phyloP scores from a whole-genome alignment of 2,113 vertebrate genomes.

The Hyla sarda region DNA sequence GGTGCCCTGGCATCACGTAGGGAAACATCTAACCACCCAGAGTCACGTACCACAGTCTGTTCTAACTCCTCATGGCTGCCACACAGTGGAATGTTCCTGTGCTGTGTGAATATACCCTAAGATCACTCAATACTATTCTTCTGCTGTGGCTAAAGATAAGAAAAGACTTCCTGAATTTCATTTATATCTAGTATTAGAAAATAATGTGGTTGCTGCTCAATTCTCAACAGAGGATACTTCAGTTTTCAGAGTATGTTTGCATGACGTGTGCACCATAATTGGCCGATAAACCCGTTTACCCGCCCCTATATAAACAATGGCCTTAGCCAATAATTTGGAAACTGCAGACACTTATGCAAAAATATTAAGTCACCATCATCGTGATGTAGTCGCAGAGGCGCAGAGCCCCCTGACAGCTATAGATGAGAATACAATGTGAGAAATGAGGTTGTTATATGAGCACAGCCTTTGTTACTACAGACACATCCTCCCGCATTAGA shows the following conservation, averaged over 20 bases:
- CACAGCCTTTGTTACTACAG: background rate
- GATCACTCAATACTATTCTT: background rate
- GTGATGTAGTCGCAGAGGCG: conserved; percentile 14
- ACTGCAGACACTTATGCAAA: conserved; percentile 1
- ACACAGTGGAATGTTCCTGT: too few species aligned
- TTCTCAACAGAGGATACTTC: background rate
- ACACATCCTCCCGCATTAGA: background rate
- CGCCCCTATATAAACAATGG: conserved; percentile 19
- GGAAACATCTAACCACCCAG: too few species aligned
- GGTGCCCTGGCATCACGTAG: too few species aligned
- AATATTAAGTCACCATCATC: conserved; percentile 41
- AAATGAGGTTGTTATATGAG: conserved; percentile 17
- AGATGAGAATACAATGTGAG: background rate
- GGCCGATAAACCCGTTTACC: conserved; percentile 9
- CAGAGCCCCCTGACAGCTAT: conserved; percentile 7
- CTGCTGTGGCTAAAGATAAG: background rate
- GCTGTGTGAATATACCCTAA: too few species aligned
- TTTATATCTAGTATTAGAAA: background rate
- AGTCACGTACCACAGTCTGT: too few species aligned
- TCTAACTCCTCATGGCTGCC: too few species aligned
- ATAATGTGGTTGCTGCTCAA: background rate
- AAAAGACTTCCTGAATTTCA: background rate
- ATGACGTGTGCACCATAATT: conserved; percentile 23
- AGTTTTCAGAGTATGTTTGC: background rate
- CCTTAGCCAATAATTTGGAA: conserved; percentile 34